A percentile compares a stretch with the other conserved stretches of the same genome.
Evolutionary conservation across 2,113 vertebrate species (phyloP).

Genomic region (Collichthys lucidus): DNA sequence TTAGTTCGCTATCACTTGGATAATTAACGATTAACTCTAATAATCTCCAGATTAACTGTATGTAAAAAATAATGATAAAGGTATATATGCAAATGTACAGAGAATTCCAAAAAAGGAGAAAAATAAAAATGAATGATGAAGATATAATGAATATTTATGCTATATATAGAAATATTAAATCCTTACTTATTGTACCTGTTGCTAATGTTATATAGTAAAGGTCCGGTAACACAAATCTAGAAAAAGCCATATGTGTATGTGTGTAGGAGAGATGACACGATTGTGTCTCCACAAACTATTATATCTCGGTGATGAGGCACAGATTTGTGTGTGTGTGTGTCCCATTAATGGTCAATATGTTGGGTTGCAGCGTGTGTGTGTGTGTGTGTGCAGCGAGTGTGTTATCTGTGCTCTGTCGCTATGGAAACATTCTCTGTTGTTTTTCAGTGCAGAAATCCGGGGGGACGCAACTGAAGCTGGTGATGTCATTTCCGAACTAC

Average conservation of each 20-base stretch:
- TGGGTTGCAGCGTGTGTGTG: constrained; percentile 19
- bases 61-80: too few relatives aligned
- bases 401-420: constrained; percentile 36
- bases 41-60: neutral
- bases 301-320: constrained; percentile 19
- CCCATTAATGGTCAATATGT: constrained; percentile 9
- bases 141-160: neutral
- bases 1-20: neutral
- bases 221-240: neutral
- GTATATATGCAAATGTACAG: too few relatives aligned
- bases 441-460: constrained; percentile 86
- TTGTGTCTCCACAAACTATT: neutral
- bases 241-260: neutral
- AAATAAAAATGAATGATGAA: too few relatives aligned
- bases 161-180: neutral
- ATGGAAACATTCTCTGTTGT: constrained; percentile 54
- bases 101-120: too few relatives aligned
- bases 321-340: neutral
- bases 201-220: neutral
- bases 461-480: constrained; percentile 86
- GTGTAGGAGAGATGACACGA: neutral
- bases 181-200: neutral
- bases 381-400: neutral
- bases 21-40: neutral
- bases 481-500: constrained; percentile 85